phyloP scores from a whole-genome alignment of 2,888 invertebrate genomes.

The Coelogynopora nodosa region DNA sequence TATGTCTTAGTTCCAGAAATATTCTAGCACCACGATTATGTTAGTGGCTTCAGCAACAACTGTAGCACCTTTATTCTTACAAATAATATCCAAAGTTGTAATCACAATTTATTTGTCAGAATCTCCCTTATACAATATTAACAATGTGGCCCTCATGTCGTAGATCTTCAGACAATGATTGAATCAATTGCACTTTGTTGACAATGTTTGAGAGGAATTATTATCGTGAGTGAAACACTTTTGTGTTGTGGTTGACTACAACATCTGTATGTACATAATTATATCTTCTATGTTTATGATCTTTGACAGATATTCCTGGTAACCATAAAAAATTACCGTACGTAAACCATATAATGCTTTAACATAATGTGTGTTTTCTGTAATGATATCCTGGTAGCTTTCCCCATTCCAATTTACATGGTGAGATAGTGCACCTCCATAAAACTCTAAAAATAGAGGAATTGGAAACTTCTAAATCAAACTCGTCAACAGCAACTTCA shows the following conservation, averaged over 20 bases:
- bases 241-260: too few species aligned
- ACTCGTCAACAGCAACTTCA: not conserved
- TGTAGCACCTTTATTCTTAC: not conserved
- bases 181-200: too few species aligned
- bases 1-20: not conserved
- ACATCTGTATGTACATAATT: too few species aligned
- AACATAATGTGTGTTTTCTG: not conserved
- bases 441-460: too few species aligned
- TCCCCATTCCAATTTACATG: not conserved
- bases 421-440: not conserved
- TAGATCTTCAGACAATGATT: too few species aligned
- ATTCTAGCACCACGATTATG: not conserved
- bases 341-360: not conserved
- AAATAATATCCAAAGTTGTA: too few species aligned
- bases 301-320: not conserved
- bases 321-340: not conserved
- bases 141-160: too few species aligned
- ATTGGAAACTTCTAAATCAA: too few species aligned
- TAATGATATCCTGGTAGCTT: not conserved
- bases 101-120: too few species aligned
- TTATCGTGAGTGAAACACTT: too few species aligned
- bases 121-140: too few species aligned
- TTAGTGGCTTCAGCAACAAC: not conserved
- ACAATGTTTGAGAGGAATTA: too few species aligned
- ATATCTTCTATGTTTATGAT: not conserved